Conservation (phyloP, 2,113 vertebrate species). For the Amblyornis subalaris region DNA sequence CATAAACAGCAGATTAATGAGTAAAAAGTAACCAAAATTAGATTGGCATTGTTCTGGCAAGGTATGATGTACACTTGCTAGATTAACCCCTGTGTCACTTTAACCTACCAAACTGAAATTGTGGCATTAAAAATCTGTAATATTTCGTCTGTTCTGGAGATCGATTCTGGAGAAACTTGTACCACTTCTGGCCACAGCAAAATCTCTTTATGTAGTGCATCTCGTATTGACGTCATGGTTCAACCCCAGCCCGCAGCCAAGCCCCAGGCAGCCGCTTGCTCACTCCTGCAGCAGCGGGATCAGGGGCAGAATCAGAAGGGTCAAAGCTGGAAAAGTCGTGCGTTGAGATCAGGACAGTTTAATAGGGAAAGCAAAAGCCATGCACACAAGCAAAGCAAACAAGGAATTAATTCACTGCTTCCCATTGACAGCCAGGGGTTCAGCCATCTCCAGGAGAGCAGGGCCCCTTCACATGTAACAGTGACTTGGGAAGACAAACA, state of each 20-base stretch:
- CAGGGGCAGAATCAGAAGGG: not conserved
- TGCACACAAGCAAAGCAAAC: not conserved
- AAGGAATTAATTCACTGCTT: not conserved
- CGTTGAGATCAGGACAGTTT: too few relatives aligned
- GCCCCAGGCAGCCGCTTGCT: not conserved
- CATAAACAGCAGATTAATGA: not conserved
- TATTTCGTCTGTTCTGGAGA: not conserved
- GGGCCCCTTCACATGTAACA: not conserved
- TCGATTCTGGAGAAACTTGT: not conserved
- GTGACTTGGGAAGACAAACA: not conserved
- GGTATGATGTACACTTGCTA: not conserved
- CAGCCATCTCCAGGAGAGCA: too few relatives aligned
- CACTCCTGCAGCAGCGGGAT: accelerated
- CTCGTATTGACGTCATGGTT: accelerated
- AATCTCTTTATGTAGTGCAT: not conserved
- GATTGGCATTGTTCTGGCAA: not conserved
- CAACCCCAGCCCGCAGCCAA: not conserved
- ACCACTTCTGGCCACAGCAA: not conserved
- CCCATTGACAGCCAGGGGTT: not conserved
- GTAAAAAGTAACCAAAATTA: not conserved
- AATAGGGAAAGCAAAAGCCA: not conserved
- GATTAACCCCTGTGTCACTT: not conserved
- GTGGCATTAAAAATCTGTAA: not conserved
- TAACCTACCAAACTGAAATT: not conserved
- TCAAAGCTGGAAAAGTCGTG: not conserved